Conservation (phyloP, 37 sponge, comb jelly and placozoan species). For the Ianthella basta region DNA sequence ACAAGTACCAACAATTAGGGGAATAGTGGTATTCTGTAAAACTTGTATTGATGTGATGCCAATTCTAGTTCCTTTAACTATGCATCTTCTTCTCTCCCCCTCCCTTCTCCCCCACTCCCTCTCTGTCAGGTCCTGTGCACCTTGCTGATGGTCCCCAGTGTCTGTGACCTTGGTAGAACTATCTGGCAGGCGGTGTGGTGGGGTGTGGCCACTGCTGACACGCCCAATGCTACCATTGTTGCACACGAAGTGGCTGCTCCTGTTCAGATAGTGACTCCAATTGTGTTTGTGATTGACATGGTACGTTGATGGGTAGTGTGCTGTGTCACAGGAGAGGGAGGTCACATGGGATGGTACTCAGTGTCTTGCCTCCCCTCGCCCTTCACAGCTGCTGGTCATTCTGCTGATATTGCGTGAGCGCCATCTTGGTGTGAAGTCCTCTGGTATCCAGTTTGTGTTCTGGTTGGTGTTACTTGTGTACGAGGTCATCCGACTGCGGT, state of each 20-base stretch:
- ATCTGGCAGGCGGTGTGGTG: constrained; percentile 35
- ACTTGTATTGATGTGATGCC: too few species aligned
- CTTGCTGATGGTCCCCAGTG: constrained; percentile 37
- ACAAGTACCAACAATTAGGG: too few species aligned
- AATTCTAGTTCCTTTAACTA: too few species aligned
- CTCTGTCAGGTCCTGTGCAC: constrained; percentile 33
- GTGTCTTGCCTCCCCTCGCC: neutral
- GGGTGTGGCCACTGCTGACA: neutral
- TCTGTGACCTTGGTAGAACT: constrained; percentile 59
- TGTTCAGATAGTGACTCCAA: constrained; percentile 67
- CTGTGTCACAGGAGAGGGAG: too few species aligned
- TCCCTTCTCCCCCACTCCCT: neutral
- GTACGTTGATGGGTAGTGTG: constrained; percentile 23
- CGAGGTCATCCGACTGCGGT: constrained; percentile 58
- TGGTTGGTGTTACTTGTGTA: constrained; percentile 74
- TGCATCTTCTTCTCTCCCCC: neutral
- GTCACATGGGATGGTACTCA: neutral
- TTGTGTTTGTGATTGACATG: constrained; percentile 48
- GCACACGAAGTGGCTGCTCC: constrained; percentile 11
- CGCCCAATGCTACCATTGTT: neutral
- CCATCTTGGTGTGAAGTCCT: constrained; percentile 55
- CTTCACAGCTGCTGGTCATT: constrained; percentile 38
- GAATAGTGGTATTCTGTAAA: too few species aligned
- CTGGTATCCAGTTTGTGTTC: constrained; percentile 66
- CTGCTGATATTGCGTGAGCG: constrained; percentile 49